Base-by-base conservation (phyloP, 2,113 vertebrate species). In the Anhinga rufa region DNA sequence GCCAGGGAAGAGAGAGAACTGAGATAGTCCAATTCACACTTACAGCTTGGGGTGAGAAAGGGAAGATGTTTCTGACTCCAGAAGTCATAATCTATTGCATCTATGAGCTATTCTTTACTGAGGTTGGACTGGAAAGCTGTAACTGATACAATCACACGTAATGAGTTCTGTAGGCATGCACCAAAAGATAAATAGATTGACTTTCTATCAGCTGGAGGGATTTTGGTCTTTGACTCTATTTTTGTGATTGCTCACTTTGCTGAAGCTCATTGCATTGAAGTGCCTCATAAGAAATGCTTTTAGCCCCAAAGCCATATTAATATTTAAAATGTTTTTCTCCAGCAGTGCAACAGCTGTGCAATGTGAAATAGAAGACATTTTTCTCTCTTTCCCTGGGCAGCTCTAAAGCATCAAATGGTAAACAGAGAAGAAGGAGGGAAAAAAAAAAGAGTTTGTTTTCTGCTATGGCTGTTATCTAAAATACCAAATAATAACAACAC, bases 281-380 rank as follows among this genome's bases (percentile, higher is more conserved):
- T 15, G 40, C 82, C 86, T 46, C 79, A 78, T 62, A 82, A 95
- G 91, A 97, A 96, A 92, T 40, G 32, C 22, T 80, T 89, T 92
- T 74, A 86, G 88, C 71, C 74, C 92, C 54, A 80, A 94, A 97
- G 83, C 58, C 36, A 21, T 80, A 88, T 97, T 88, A 97, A 90
- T 93, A 94, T 94, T 96, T 97, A 92, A 96, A 88, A 70, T 86
- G 95, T 58, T 95, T 90, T 95, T 80, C 96, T 95, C n/a, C 0
- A 92, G 93, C 87, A 95, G 83, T 58, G n/a, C 44, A 65, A 83
- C 96, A 97, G 94, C 96, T 96, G 97, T 94, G 77, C 86, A 81
- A 40, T 89, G 32, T 94, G 86, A 97, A 97, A 97, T 95, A 76
- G 60, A 96, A 95, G 57, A 72, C 15, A 17, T 94, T 94, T 92